Evolutionary conservation across 1,140 invertebrate species (phyloP).

Genomic region (Listronotus oregonensis): DNA sequence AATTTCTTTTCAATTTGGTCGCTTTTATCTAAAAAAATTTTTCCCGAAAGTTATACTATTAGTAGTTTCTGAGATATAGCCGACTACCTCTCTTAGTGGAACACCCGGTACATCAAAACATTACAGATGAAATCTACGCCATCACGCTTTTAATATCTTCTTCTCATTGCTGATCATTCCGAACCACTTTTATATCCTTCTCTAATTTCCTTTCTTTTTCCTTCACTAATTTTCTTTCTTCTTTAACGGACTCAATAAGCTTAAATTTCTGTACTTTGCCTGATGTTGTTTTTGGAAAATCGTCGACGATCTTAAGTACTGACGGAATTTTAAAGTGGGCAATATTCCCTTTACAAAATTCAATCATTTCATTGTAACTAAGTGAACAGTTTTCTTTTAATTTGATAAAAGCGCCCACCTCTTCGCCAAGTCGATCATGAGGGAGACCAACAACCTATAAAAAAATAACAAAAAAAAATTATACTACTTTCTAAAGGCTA

Average conservation of each 20-base stretch:
- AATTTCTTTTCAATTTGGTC: no score
- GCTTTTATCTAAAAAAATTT: no score
- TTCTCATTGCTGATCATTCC: no score
- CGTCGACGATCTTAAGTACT: constrained; percentile 70
- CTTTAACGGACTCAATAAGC: constrained; percentile 6
- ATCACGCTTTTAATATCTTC: no score
- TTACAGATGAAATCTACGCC: no score
- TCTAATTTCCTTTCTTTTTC: no score
- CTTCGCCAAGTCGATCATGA: constrained; percentile 83
- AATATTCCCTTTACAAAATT: constrained; percentile 77
- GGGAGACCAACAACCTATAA: constrained; percentile 71
- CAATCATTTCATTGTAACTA: constrained; percentile 64
- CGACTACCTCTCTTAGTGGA: no score
- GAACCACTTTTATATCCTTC: no score
- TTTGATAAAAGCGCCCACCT: constrained; percentile 79
- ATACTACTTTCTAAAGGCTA: no score
- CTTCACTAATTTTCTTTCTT: not conserved
- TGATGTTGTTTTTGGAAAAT: constrained; percentile 81
- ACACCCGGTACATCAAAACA: no score
- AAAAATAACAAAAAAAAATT: not conserved
- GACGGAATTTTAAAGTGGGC: constrained; percentile 84
- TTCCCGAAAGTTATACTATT: no score
- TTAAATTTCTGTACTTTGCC: constrained; percentile 83
- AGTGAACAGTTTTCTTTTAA: constrained; percentile 54
- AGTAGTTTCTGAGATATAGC: no score